These are phyloP conservation scores for Netelia melanura DNA, from an alignment of 2,888 invertebrate genomes.

Conservation along the genomic window DNA sequence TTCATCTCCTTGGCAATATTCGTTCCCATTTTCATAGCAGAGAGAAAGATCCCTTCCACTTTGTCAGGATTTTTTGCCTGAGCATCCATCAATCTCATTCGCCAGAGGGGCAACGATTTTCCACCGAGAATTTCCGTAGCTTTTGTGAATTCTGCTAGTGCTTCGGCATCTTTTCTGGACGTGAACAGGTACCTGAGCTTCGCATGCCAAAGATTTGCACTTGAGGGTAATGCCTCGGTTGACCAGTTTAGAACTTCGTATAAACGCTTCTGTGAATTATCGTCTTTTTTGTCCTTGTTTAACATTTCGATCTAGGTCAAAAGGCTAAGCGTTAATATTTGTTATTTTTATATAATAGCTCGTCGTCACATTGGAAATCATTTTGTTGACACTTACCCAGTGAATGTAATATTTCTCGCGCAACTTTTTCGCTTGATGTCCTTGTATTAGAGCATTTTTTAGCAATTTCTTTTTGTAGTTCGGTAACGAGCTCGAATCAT, in stretches of 20 bases:
- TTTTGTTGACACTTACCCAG: conserved; percentile 81
- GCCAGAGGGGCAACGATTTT: conserved; percentile 85
- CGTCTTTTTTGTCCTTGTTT: conserved; percentile 74
- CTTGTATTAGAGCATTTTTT: conserved; percentile 85
- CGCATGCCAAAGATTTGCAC: conserved; percentile 86
- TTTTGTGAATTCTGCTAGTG: conserved; percentile 83
- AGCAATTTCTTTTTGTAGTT: conserved; percentile 86
- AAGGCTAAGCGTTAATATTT: conserved; percentile 10
- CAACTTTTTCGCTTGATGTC: conserved; percentile 85
- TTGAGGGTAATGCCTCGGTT: conserved; percentile 84
- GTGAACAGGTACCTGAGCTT: conserved; percentile 85
- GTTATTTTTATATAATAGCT: neutral
- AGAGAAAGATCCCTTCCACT: conserved; percentile 83
- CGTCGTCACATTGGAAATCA: neutral
- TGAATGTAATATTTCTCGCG: conserved; percentile 85
- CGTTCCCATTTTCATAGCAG: conserved; percentile 85
- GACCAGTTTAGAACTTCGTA: conserved; percentile 83
- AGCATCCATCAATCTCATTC: conserved; percentile 82
- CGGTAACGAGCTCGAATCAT: conserved; percentile 84
- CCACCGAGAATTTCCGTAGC: conserved; percentile 82
- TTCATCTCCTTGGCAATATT: conserved; percentile 86
- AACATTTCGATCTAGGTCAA: conserved; percentile 79
- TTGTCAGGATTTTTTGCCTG: conserved; percentile 81
- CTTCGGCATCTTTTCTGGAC: conserved; percentile 83
- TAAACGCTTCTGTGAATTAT: conserved; percentile 76